Evolutionary conservation across 2,888 invertebrate genomes (phyloP), one percentile per base, ranked within the genome.

Genomic region (Nymphalis polychloros): DNA sequence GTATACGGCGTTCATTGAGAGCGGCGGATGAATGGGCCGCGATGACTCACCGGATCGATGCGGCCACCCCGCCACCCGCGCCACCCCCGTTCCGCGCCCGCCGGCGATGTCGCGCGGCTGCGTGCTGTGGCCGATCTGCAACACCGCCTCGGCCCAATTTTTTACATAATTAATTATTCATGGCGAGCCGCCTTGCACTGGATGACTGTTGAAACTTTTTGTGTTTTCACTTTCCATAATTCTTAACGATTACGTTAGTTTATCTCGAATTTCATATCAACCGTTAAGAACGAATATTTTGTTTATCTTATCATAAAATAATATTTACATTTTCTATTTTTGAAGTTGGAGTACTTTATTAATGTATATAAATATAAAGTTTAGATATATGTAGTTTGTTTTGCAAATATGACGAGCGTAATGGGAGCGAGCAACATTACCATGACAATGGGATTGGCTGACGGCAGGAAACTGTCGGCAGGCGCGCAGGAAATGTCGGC

Each of bases 11-110:
- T 91, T 90, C 92, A 92, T 92, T 92, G 87, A 92, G 89, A 77
- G 89, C 86, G 87, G 87, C 85, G 87, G 87, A 91, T 92, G 92
- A 92, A 92, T 92, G 92, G 85, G 84, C 73, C 60, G 73, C 84
- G 85, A 83, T 92, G 92, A 92, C 82, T 92, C 92, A 92, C 80
- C 87, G 84, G 89, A 90, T 91, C 91, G 89, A 91, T 90, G 81
- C 80, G 74, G 75, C 68, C 71, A 68, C 73, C 70, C 73, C 78
- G 63, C 73, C 67, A 72, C 62, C 66, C 71, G 63, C 68, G 67
- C 71, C 23, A 23, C 48, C 60, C 41, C 19, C 70, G 48, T 61
- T 23, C 61, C 55, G 35, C 68, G 67, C 77, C 81, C 76, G 72
- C 75, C 74, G 19, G 70, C 71, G 64, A 41, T 41, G 41, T 67